phyloP scores from a whole-genome alignment of 2,797 vertebrate species.

The Carcharodon carcharias region DNA sequence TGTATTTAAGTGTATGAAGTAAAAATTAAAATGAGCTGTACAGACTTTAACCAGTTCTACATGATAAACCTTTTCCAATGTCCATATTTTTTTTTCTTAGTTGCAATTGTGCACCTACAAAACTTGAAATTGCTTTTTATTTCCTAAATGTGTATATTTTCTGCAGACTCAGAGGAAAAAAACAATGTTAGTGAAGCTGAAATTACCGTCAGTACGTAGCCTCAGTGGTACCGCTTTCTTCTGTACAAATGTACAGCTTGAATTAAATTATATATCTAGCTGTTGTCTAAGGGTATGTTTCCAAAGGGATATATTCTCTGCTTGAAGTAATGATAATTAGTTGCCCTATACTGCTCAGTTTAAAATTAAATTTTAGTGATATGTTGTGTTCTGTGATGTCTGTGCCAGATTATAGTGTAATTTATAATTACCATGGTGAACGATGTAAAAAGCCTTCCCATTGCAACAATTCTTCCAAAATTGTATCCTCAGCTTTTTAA shows the following conservation, averaged over 20 bases:
- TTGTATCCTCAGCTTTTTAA: background rate
- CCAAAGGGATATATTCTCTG: background rate
- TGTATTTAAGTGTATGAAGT: slow-evolving; percentile 1
- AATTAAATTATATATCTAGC: slow-evolving; percentile 16
- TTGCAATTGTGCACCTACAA: background rate
- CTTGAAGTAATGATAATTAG: background rate
- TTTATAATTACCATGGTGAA: background rate
- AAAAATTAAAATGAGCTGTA: slow-evolving; percentile 2
- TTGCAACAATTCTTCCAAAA: background rate
- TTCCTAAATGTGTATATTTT: background rate
- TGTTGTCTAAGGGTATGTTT: background rate
- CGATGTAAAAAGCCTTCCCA: slow-evolving; percentile 21
- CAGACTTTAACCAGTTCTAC: background rate
- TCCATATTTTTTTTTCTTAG: background rate
- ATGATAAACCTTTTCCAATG: background rate
- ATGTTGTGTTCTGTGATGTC: slow-evolving; percentile 8
- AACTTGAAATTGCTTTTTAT: slow-evolving; percentile 20
- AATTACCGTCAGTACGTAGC: slow-evolving; percentile 1
- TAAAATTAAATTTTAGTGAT: slow-evolving; percentile 18
- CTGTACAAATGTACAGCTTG: slow-evolving; percentile 2
- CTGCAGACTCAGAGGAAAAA: background rate
- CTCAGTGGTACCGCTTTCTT: background rate
- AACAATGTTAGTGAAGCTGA: slow-evolving; percentile 26
- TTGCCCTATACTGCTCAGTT: background rate
- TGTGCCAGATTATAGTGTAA: slow-evolving; percentile 29